A percentile compares a stretch with the other conserved stretches of the same genome.
These are phyloP conservation scores for Adineta ricciae DNA, from an alignment of 2,888 invertebrate species.

Conservation along the genomic window DNA sequence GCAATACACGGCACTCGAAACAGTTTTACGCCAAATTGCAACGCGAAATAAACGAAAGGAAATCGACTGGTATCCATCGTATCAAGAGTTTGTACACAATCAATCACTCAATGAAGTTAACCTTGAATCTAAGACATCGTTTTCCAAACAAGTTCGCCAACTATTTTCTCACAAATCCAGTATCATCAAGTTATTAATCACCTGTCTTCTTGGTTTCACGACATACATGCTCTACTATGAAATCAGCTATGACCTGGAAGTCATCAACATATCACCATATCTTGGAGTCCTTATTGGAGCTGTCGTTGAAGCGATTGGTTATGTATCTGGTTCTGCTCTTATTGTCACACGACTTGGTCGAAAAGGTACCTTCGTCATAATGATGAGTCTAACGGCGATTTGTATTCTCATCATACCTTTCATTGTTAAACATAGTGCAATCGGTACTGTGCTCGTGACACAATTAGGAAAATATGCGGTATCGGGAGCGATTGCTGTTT, in stretches of 20 bases:
- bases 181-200: not conserved
- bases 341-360: not conserved
- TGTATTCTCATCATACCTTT: not conserved
- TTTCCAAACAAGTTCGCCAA: not conserved
- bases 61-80: not conserved
- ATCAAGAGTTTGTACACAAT: not conserved
- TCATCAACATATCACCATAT: not conserved
- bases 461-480: not conserved
- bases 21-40: not conserved
- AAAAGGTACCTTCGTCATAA: not conserved
- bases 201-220: not conserved
- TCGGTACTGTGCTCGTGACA: not conserved
- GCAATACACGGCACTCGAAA: not conserved
- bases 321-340: not conserved
- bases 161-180: not conserved
- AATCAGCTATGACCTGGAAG: not conserved
- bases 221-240: not conserved
- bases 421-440: not conserved
- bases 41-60: not conserved
- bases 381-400: not conserved
- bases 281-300: not conserved
- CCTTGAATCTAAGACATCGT: not conserved
- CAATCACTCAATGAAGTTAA: not conserved
- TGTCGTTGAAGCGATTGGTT: not conserved
- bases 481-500: not conserved